phyloP scores from a whole-genome alignment of 2,113 vertebrate genomes.

The Halcyon senegalensis region DNA sequence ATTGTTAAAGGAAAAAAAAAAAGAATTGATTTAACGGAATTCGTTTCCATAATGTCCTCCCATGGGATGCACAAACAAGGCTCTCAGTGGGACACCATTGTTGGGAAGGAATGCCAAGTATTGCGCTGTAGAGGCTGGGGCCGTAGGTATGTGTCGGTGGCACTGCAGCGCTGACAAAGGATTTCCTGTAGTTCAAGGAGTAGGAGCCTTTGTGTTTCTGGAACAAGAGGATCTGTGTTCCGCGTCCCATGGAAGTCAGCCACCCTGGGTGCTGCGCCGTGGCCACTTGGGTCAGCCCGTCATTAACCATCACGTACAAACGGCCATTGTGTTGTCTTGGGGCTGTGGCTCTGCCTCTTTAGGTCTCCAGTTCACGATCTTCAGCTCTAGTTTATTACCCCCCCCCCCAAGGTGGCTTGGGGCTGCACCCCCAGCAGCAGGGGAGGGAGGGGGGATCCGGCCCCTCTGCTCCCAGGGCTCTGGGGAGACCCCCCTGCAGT shows the following conservation, averaged over 20 bases:
- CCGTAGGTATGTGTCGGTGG: neutral
- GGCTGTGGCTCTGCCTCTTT: neutral
- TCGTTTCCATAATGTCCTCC: neutral
- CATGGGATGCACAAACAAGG: neutral
- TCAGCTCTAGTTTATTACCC: neutral
- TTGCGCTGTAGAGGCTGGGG: neutral
- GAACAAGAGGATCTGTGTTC: slow-evolving; percentile 40
- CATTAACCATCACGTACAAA: neutral
- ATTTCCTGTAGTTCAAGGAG: neutral
- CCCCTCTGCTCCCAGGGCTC: neutral
- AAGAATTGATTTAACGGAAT: neutral
- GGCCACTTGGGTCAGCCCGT: neutral
- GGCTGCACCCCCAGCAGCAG: neutral
- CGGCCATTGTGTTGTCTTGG: neutral
- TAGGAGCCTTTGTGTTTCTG: slow-evolving; percentile 13
- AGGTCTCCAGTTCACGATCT: neutral
- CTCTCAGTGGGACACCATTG: neutral
- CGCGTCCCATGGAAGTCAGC: neutral
- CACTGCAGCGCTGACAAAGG: neutral
- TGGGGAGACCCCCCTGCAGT: neutral
- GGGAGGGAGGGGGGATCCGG: neutral
- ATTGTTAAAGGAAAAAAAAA: neutral
- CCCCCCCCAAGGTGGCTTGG: neutral
- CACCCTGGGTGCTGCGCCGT: neutral
- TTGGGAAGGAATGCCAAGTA: neutral